phyloP scores from a whole-genome alignment of 2,888 invertebrate genomes.

The Chouioia cunea region DNA sequence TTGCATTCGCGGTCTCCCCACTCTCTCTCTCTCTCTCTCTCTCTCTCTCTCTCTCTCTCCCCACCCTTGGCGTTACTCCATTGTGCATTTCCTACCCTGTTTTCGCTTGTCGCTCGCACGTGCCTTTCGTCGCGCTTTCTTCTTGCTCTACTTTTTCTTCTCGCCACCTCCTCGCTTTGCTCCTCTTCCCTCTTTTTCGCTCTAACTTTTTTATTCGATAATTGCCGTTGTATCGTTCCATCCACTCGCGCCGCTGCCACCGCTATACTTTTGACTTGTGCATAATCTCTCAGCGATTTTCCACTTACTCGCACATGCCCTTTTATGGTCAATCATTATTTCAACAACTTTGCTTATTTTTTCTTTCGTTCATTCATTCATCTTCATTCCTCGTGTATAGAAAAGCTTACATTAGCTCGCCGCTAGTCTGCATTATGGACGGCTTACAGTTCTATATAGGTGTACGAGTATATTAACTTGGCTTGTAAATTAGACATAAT shows the following conservation, averaged over 20 bases:
- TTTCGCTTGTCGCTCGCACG: constrained; percentile 39
- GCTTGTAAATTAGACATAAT: no score
- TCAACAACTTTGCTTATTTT: no score
- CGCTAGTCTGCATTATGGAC: no score
- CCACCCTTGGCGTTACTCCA: constrained; percentile 44
- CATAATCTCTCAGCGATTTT: constrained; percentile 25
- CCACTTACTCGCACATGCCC: constrained; percentile 5
- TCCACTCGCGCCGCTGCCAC: no score
- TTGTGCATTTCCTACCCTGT: constrained; percentile 37
- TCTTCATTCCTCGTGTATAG: no score
- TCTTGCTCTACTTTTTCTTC: constrained; percentile 25
- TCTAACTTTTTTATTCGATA: constrained; percentile 29
- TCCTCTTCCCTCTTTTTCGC: neutral
- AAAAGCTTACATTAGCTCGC: no score
- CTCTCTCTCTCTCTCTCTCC: constrained; percentile 44
- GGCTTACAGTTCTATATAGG: no score
- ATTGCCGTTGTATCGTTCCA: constrained; percentile 1
- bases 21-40: constrained; percentile 40
- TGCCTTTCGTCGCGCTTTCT: constrained; percentile 38
- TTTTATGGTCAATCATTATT: neutral
- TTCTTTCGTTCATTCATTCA: no score
- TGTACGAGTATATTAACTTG: no score
- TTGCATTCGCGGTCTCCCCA: neutral
- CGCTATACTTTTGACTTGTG: neutral
- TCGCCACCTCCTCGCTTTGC: neutral